Evolutionary conservation across 2,888 invertebrate species (phyloP), one percentile per base, ranked within the genome.

Genomic region (Lamproptera curius): DNA sequence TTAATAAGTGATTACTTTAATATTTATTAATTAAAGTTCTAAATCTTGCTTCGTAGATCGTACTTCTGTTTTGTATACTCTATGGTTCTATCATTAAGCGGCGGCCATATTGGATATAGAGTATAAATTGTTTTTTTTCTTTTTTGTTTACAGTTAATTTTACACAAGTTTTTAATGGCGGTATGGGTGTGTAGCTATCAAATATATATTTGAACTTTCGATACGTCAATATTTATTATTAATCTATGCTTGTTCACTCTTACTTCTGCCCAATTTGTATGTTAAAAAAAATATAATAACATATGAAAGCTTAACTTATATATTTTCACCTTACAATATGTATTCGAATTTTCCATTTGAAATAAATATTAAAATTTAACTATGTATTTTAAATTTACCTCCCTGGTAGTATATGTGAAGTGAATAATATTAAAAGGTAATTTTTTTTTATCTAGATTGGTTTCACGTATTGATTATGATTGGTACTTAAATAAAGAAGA

Each of bases 121-220:
- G 14, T 71, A 66, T 64, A 69, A 74, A 70, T 71, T 72, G 56
- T 23, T 56, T 73, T 73, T 60, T 56, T 60, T 65, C 66, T 63
- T 70, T 28, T 81, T 79, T 78, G 57, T 73, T 86, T 86, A 76
- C 85, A 85, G 85, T 86, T 85, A 76, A 84, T 82, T 83, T 80
- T 68, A 66, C 76, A 76, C 81, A 79, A 73, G 76, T 80, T 66
- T 58, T 61, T 64, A 67, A 59, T 73, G 67, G 69, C 69, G 73
- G 79, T 77, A 80, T 77, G 71, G 85, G 84, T 86, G 85, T 85
- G 83, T 84, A 83, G 73, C 64, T 67, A 50, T 57, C 54, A 54
- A 56, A 47, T 61, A 56, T 56, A 53, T 48, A 43, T 40, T 47
- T 46, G 42, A 50, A 40, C 41, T 48, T 46, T 52, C 51, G 41